Conservation (phyloP, 2,888 invertebrate species). For the Balanococcus diminutus region DNA sequence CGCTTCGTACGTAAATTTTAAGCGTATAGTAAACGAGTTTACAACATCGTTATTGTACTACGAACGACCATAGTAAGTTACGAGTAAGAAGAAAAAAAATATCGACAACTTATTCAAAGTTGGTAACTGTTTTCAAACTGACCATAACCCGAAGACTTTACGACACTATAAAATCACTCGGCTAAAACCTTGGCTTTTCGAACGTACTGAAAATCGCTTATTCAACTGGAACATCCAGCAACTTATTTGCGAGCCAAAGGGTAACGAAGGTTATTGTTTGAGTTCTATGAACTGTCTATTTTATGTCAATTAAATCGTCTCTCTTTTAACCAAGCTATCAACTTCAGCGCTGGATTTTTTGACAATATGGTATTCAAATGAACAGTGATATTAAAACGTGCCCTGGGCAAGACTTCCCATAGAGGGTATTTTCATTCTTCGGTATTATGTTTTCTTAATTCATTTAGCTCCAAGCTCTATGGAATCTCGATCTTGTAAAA, state of each 20-base stretch:
- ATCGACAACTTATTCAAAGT: background rate
- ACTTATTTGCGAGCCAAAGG: background rate
- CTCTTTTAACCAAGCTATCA: background rate
- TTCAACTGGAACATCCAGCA: slow-evolving; percentile 6
- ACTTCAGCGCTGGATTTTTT: background rate
- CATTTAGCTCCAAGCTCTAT: no score
- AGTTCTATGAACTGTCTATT: slow-evolving; percentile 20
- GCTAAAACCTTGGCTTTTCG: background rate
- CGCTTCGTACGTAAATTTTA: background rate
- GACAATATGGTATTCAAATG: background rate
- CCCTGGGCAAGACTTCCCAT: background rate
- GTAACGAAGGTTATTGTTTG: slow-evolving; percentile 25
- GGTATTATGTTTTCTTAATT: no score
- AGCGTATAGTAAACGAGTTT: background rate
- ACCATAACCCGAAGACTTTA: slow-evolving; percentile 26
- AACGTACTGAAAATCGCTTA: background rate
- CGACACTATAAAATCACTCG: slow-evolving; percentile 25
- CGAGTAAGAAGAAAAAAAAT: background rate
- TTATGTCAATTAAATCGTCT: slow-evolving; percentile 15
- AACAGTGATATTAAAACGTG: background rate
- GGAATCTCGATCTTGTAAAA: no score
- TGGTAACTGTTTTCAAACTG: slow-evolving; percentile 19
- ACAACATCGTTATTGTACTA: background rate
- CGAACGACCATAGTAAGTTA: background rate
- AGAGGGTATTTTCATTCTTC: no score